These are phyloP conservation scores for Micromys minutus DNA, from an alignment of 2,113 vertebrate genomes.

Conservation along the genomic window DNA sequence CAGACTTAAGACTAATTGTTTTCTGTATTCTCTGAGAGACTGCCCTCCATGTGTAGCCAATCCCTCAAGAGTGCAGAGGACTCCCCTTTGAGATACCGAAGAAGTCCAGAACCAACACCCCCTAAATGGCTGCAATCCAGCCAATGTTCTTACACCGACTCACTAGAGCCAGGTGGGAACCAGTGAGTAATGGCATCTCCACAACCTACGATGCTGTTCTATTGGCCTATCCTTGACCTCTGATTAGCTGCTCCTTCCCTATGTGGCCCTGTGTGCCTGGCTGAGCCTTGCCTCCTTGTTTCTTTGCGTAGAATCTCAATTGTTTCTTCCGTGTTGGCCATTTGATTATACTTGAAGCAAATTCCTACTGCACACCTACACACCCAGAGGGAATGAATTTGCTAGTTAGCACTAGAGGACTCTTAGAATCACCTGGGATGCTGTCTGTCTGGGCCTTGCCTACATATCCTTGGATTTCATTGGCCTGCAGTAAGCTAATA, in stretches of 20 bases:
- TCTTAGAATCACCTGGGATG: neutral
- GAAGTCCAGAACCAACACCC: too few relatives aligned
- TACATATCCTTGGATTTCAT: neutral
- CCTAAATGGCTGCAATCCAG: neutral
- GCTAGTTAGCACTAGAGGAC: too few relatives aligned
- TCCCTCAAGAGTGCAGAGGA: neutral
- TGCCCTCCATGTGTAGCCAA: neutral
- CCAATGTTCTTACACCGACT: neutral
- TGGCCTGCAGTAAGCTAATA: neutral
- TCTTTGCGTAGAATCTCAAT: neutral
- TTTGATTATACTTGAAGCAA: neutral
- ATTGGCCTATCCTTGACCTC: neutral
- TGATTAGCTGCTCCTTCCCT: too few relatives aligned
- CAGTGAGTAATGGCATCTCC: fast-evolving
- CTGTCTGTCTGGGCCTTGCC: neutral
- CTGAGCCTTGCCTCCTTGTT: neutral
- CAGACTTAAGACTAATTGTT: neutral
- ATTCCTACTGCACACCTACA: neutral
- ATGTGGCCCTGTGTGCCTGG: fast-evolving
- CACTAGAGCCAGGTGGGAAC: neutral
- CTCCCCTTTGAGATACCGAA: neutral
- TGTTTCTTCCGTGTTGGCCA: neutral
- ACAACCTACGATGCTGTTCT: neutral
- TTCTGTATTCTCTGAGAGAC: neutral
- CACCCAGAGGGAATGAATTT: neutral